These are phyloP conservation scores for Drosophila subobscura DNA, from an alignment of 1,140 invertebrate species.

Conservation along the genomic window DNA sequence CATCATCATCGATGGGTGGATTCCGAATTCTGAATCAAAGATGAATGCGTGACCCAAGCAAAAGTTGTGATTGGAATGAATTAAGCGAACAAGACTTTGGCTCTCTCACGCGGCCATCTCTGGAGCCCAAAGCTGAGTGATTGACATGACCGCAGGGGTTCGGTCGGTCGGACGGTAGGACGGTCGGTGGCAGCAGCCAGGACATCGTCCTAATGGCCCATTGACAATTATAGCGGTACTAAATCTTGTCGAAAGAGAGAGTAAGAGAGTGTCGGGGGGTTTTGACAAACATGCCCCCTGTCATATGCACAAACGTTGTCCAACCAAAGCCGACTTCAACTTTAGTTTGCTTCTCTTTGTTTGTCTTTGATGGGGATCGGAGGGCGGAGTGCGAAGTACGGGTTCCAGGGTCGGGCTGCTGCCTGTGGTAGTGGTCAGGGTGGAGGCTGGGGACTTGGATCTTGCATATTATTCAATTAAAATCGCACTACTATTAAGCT, in stretches of 20 bases:
- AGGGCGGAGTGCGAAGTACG: not conserved
- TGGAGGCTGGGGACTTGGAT: conserved; percentile 29
- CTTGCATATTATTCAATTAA: conserved; percentile 80
- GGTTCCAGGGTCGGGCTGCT: not conserved
- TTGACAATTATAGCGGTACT: conserved; percentile 79
- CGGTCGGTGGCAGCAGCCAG: conserved; percentile 11
- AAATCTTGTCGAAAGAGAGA: conserved; percentile 53
- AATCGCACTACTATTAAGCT: conserved; percentile 77
- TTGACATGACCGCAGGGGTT: conserved; percentile 63
- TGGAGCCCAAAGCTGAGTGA: conserved; percentile 48
- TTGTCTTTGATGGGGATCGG: conserved; percentile 8
- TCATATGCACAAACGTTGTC: conserved; percentile 35
- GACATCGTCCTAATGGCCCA: conserved; percentile 66
- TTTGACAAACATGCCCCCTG: conserved; percentile 38
- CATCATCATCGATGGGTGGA: too few relatives aligned
- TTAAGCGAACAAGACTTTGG: not conserved
- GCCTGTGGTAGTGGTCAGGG: not conserved
- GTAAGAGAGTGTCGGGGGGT: not conserved
- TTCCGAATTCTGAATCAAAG: conserved; percentile 21
- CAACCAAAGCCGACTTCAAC: conserved; percentile 12
- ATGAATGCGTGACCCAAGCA: conserved; percentile 40
- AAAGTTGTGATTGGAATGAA: conserved; percentile 40
- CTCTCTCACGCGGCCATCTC: conserved; percentile 53
- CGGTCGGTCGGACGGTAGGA: conserved; percentile 5
- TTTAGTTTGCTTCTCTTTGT: conserved; percentile 32